Evolutionary conservation across 2,888 invertebrate genomes (phyloP).

Genomic region (Diarsia rubi): DNA sequence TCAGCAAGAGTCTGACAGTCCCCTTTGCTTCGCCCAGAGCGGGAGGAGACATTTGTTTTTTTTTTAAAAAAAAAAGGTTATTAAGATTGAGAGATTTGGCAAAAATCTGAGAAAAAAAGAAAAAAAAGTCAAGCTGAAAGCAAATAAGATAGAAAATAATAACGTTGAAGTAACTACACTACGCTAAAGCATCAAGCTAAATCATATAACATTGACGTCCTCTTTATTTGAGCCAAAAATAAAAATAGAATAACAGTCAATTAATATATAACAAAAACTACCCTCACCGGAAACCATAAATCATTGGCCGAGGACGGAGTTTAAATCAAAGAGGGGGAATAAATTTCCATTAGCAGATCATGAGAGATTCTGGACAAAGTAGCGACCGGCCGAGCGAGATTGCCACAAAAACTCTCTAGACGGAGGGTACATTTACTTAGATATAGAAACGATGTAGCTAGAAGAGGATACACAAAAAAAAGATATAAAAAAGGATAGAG

Average conservation of each 20-base stretch:
- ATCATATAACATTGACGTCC: not conserved
- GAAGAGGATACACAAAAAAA: not conserved
- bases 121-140: not conserved
- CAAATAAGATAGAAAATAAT: not conserved
- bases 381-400: conserved; percentile 55
- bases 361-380: conserved; percentile 68
- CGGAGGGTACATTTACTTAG: conserved; percentile 53
- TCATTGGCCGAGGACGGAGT: conserved; percentile 71
- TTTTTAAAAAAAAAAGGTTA: too few relatives aligned
- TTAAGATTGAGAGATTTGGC: not conserved
- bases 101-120: not conserved
- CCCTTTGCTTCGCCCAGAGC: too few relatives aligned
- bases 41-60: too few relatives aligned
- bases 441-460: conserved; percentile 15
- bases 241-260: not conserved
- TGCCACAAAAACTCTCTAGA: conserved; percentile 58
- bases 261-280: conserved; percentile 47
- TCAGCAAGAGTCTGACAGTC: too few relatives aligned
- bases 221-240: not conserved
- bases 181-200: not conserved
- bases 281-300: conserved; percentile 68
- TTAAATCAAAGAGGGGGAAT: conserved; percentile 76
- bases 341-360: conserved; percentile 77
- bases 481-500: conserved; percentile 22
- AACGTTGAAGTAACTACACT: not conserved